Evolutionary conservation across 2,113 vertebrate genomes (phyloP), one percentile per base, ranked within the genome.

Genomic region (Chlamydotis undulata): DNA sequence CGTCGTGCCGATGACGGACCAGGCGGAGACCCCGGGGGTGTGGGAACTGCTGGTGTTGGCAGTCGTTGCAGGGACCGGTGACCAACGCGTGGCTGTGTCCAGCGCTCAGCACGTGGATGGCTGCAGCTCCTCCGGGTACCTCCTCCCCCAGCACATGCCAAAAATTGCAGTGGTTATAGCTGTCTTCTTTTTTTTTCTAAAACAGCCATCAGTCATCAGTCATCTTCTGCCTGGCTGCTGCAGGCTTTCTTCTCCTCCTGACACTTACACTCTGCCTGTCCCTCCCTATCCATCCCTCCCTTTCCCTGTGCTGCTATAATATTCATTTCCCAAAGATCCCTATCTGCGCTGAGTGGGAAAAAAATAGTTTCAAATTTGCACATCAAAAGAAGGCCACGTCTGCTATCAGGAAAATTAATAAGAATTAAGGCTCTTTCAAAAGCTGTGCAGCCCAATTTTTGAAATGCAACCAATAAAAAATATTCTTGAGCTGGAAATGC

Each of bases 381-480:
- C 94, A 96, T 97, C 94, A 97, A 97, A 97, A 93, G 91, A 59
- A 93, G 79, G 80, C 88, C 74, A 35, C 4, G 68, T 68, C 78
- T 79, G 80, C 80, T 69, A 26, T 57, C 2, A 4, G 89, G 68
- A 79, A 95, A 96, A 97, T 97, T 95, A 96, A 96, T 96, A 81
- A 92, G 89, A 95, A 96, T 95, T 94, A 96, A 65, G 67, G 23
- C 2, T 50, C 75, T 96, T 95, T 92, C 91, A 71, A 84, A 92
- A 86, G 90, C 83, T 71, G 24, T 29, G 60, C 80, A 80, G 88
- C 49, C 53, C 35, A 7, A 6, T 75, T 68, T 77, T 89, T 89
- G 73, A 94, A 95, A 96, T 49, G 25, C 77, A 97, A 90, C 43
- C 94, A 95, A 97, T 97, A 96, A 94, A 89, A 97, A 95, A 87